Base-by-base conservation (phyloP, 2,888 invertebrate species). In the Mamestra brassicae region DNA sequence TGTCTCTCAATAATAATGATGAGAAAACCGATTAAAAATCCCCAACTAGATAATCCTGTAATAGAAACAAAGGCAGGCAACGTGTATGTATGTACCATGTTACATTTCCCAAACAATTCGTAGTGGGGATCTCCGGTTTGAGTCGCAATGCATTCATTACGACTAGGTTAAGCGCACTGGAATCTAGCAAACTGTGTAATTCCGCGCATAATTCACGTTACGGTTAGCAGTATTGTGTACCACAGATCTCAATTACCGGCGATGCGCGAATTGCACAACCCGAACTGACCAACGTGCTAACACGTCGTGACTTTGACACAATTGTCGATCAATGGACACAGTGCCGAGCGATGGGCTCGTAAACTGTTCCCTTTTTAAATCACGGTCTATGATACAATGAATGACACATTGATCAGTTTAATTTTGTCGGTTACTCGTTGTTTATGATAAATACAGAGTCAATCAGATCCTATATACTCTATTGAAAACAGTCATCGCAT, bases 261-360 rank as follows among this genome's bases (percentile, higher is more conserved):
- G 90, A 90, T 90, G 92, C 89, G 92, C 90, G 84, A 91, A 91
- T 95, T 95, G 92, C 93, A 91, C 93, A 94, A 93, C 88, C 86
- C 78, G 78, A 93, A 89, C 87, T 85, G 85, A 89, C 88, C 92
- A 90, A 91, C 95, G 93, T 92, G 94, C 91, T 92, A 92, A 92
- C 93, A 93, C 93, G 92, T 94, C 91, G 93, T 94, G 96, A 94
- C 96, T 95, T 95, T 96, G 96, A 96, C 96, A 95, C 92, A 93
- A 93, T 95, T 96, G 87, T 82, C 88, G 91, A 93, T 94, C 93
- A 94, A 94, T 93, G 92, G 90, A 90, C 92, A 91, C 85, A 86
- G 86, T 85, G 85, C 80, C 87, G 89, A 85, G 88, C 80, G 87
- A 89, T 87, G 73, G 65, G 78, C 81, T 85, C 78, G 80, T 88